A percentile compares a stretch with the other conserved stretches of the same genome.
Conservation (phyloP, 2,888 invertebrate species). For the Serrognathus titanus region DNA sequence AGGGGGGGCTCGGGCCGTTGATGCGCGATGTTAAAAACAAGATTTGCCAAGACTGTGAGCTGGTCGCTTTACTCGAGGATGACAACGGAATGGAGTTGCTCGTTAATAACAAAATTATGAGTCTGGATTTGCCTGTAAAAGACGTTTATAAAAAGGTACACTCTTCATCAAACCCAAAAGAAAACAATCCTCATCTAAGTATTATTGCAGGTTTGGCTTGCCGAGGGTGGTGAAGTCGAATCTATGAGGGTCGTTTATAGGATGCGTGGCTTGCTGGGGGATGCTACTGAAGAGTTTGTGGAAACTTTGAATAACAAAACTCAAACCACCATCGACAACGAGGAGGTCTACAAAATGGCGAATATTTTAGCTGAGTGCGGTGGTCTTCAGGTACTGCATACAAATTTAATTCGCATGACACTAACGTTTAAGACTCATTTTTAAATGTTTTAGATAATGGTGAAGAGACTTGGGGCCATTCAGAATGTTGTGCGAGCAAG, state of each 20-base stretch:
- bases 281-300: conserved; percentile 98
- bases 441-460: conserved; percentile 61
- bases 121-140: conserved; percentile 91
- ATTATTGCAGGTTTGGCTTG: conserved; percentile 79
- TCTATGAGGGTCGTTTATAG: conserved; percentile 97
- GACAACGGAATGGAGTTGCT: conserved; percentile 98
- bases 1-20: conserved; percentile 91
- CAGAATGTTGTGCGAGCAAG: conserved; percentile 83
- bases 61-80: conserved; percentile 96
- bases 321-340: conserved; percentile 85
- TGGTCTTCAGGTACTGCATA: conserved; percentile 56
- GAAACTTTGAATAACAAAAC: conserved; percentile 87
- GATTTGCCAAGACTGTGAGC: conserved; percentile 95
- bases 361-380: conserved; percentile 79
- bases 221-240: conserved; percentile 86
- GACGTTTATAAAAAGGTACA: conserved; percentile 75
- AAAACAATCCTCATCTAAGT: not conserved
- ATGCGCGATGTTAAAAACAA: conserved; percentile 99
- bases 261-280: conserved; percentile 95
- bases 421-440: not conserved
- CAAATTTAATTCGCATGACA: not conserved
- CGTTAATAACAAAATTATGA: conserved; percentile 97
- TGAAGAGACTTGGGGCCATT: conserved; percentile 80
- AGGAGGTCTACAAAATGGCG: conserved; percentile 89
- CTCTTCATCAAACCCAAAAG: not conserved